Percentiles rank a stretch among this genome's conserved stretches.
Evolutionary conservation across 2,113 vertebrate genomes (phyloP).

Genomic region (Eudyptes chrysolophus): DNA sequence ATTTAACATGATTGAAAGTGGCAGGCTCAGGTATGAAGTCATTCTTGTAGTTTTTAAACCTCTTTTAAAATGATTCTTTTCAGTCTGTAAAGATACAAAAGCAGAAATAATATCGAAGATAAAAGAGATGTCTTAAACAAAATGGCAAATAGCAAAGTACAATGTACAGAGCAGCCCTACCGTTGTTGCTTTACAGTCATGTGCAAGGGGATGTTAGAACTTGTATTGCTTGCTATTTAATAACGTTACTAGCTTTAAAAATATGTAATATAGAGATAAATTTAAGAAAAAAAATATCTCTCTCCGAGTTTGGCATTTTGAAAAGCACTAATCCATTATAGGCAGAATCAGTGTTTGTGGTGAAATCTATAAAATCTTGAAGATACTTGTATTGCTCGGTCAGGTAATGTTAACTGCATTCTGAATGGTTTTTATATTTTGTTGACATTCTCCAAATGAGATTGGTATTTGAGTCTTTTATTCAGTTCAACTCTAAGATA

Average conservation of each 20-base stretch:
- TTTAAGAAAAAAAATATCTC: background rate
- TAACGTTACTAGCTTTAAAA: background rate
- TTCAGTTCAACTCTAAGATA: background rate
- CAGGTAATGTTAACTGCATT: background rate
- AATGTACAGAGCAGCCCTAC: background rate
- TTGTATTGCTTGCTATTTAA: background rate
- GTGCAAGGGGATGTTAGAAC: background rate
- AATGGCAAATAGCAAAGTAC: background rate
- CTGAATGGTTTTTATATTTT: background rate
- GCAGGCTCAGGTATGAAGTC: background rate
- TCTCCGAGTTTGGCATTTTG: background rate
- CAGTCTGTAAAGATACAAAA: background rate
- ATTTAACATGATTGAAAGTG: background rate
- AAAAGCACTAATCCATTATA: background rate
- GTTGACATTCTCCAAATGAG: background rate
- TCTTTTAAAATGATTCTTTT: background rate
- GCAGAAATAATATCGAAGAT: background rate
- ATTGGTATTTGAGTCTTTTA: background rate
- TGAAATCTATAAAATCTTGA: background rate
- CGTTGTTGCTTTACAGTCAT: background rate
- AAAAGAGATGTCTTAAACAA: background rate
- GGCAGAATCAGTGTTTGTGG: background rate
- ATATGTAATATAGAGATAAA: background rate
- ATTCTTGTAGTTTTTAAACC: background rate
- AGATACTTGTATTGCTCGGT: background rate